A percentile compares a stretch with the other conserved stretches of the same genome.
phyloP scores from a whole-genome alignment of 1,140 invertebrate species.

The Paraescarpia echinospica region DNA sequence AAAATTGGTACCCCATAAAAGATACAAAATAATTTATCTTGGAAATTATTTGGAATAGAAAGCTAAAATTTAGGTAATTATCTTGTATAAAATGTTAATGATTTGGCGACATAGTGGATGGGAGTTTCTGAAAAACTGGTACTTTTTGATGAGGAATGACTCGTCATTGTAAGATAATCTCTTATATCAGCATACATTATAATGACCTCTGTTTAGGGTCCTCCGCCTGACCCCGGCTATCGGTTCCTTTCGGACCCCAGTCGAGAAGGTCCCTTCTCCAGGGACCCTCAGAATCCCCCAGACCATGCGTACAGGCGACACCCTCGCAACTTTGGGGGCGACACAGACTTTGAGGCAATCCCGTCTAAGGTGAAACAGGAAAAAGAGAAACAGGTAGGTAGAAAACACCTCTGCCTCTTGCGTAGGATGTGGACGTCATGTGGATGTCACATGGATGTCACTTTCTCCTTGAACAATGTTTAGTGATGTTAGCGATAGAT shows the following conservation, averaged over 20 bases:
- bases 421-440: slow-evolving; percentile 35
- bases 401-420: neutral
- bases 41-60: too few relatives aligned
- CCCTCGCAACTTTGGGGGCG: slow-evolving; percentile 49
- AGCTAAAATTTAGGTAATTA: too few relatives aligned
- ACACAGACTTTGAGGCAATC: slow-evolving; percentile 43
- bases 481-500: neutral
- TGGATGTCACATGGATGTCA: slow-evolving; percentile 10
- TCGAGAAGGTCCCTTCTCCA: slow-evolving; percentile 33
- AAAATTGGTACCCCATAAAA: too few relatives aligned
- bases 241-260: slow-evolving; percentile 46
- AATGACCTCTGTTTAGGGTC: slow-evolving; percentile 26
- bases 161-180: too few relatives aligned
- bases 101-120: too few relatives aligned
- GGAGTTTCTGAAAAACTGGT: too few relatives aligned
- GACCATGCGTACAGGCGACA: slow-evolving; percentile 37
- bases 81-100: too few relatives aligned
- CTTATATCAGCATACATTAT: neutral
- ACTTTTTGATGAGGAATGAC: too few relatives aligned
- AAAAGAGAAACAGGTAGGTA: neutral
- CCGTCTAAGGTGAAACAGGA: slow-evolving; percentile 43
- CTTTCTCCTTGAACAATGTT: too few relatives aligned
- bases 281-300: slow-evolving; percentile 14
- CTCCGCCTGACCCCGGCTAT: slow-evolving; percentile 50
- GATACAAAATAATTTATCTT: too few relatives aligned